Evolutionary conservation across 2,888 invertebrate species (phyloP), one percentile per base, ranked within the genome.

Genomic region (Cyaniris semiargus): DNA sequence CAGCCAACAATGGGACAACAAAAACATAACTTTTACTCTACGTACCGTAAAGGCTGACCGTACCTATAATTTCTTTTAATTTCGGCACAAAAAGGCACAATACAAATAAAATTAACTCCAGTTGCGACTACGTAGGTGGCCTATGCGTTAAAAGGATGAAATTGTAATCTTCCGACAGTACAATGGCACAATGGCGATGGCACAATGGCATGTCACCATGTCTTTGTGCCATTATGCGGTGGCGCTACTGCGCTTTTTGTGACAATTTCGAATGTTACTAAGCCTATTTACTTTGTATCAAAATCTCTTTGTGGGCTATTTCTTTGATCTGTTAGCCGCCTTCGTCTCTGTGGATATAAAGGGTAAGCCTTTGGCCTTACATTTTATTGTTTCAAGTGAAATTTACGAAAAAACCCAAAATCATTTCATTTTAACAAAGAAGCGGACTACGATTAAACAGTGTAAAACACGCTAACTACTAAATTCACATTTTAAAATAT

Each of bases 191-290:
- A 85, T 83, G 85, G 86, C 85, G 0, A 48, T 15, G 48, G 3
- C 15, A 48, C 48, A 48, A 53, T 53, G 53, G 86, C 85, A 88
- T 92, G 92, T 90, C 90, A 92, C 91, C 89, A 89, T 82, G 80
- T 83, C 82, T 86, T 89, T 90, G 87, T 89, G 74, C 81, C 58
- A 80, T 83, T 86, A 86, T 86, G 81, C 85, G 87, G 89, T 93
- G 93, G 93, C 93, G 93, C 93, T 94, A 90, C 89, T 82, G 78
- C 90, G 90, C 82, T 86, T 91, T 92, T 92, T 91, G 85, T 79
- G 72, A 72, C 77, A 77, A 53, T 77, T 44, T 58, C 21, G 38
- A 5, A 76, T 60, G n/a, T 27, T 44, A 72, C n/a, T 77, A 60
- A 77, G 72, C 72, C 70, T 70, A 76, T 74, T 74, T 74, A 74